phyloP scores from a whole-genome alignment of 2,113 vertebrate genomes.

The Zootoca vivipara region DNA sequence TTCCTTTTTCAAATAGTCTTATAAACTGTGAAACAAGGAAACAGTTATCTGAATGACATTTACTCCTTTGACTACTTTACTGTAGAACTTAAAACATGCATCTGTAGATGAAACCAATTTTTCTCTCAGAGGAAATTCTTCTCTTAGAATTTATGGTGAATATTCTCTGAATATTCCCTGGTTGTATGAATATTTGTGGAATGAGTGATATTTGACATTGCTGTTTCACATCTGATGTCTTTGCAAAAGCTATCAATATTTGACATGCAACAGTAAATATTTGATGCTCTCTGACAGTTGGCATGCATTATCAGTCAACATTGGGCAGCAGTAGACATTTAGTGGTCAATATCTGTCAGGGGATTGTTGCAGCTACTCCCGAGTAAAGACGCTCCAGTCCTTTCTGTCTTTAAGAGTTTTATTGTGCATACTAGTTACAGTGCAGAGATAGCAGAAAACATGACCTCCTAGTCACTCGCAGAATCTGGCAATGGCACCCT shows the following conservation, averaged over 20 bases:
- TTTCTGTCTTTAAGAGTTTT: too few relatives aligned
- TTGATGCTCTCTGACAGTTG: background rate
- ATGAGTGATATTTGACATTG: background rate
- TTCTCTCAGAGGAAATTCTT: background rate
- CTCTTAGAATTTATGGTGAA: background rate
- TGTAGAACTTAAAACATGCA: background rate
- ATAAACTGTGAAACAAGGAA: background rate
- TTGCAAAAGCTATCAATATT: background rate
- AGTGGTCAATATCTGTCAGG: background rate
- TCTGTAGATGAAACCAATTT: background rate
- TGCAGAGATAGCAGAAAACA: too few relatives aligned
- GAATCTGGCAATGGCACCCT: too few relatives aligned
- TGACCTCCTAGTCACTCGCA: too few relatives aligned
- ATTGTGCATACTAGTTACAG: too few relatives aligned
- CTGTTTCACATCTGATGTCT: background rate
- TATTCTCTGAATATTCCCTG: background rate
- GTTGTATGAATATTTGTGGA: background rate
- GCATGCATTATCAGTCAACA: background rate
- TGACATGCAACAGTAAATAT: background rate
- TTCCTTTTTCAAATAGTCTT: background rate
- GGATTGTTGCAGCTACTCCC: too few relatives aligned
- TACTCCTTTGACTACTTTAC: background rate
- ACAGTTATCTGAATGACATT: background rate
- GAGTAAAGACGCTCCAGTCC: too few relatives aligned
- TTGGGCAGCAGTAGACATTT: background rate